Conservation (phyloP, 2,113 vertebrate genomes). For the Ageneiosus marmoratus region DNA sequence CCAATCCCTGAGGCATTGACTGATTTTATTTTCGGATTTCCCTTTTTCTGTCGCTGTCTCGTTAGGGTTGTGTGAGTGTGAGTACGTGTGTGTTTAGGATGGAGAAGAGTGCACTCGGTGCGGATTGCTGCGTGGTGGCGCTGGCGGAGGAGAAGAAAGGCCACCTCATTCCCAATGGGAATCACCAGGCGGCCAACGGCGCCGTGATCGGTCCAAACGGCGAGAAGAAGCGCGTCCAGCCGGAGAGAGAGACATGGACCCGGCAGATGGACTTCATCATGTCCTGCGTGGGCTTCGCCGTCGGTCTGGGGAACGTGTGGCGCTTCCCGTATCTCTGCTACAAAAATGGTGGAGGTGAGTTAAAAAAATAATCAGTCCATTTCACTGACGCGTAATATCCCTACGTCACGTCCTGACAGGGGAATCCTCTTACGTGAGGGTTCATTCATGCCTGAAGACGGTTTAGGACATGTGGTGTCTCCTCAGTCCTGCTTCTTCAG, state of each 20-base stretch:
- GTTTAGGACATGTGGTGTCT: neutral
- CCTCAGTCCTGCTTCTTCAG: neutral
- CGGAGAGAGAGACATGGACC: slow-evolving; percentile 69
- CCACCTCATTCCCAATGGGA: slow-evolving; percentile 66
- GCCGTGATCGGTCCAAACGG: slow-evolving; percentile 49
- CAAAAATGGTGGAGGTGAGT: slow-evolving; percentile 69
- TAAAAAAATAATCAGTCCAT: neutral
- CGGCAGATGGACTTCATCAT: slow-evolving; percentile 70
- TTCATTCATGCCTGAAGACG: slow-evolving; percentile 18
- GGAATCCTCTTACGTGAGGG: slow-evolving; percentile 26
- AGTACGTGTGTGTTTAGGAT: slow-evolving; percentile 55
- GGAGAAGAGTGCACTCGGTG: slow-evolving; percentile 67
- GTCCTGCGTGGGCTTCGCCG: slow-evolving; percentile 68
- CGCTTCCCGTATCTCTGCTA: slow-evolving; percentile 69
- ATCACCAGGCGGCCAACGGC: slow-evolving; percentile 57
- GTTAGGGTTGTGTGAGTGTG: slow-evolving; percentile 26
- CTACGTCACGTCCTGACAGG: slow-evolving; percentile 10
- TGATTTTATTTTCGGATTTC: slow-evolving; percentile 16
- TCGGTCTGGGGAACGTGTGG: slow-evolving; percentile 68
- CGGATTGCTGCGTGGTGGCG: slow-evolving; percentile 66
- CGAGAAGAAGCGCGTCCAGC: slow-evolving; percentile 55
- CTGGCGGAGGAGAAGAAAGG: slow-evolving; percentile 70
- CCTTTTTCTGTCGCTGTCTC: slow-evolving; percentile 22
- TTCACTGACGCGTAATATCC: neutral
- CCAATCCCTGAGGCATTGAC: slow-evolving; percentile 30